Evolutionary conservation across 1,140 invertebrate genomes (phyloP), one percentile per base, ranked within the genome.

Genomic region (Capitella teleta): DNA sequence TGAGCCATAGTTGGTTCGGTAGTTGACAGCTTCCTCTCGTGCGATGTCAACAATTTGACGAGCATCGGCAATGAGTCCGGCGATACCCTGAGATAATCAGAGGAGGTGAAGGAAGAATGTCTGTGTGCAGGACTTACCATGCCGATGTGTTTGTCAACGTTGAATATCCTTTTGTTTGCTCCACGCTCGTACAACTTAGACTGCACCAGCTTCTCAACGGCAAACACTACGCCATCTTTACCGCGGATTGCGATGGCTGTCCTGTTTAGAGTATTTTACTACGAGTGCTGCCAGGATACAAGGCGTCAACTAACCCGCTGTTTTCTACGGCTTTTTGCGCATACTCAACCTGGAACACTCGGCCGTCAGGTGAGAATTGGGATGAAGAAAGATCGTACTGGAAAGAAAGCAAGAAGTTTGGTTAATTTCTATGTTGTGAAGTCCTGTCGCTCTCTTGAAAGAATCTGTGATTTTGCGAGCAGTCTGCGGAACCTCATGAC

Each of bases 321-420:
- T 95, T 97, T 77, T 98, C 96, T 2, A 98, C 94, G 14, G 96
- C 96, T 76, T 99, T 99, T 45, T 88, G 85, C 23, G 96, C 96
- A 77, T 99, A 99, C 79, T 99, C 96, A 1, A 99, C 92, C 83
- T 98, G 93, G 76, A 98, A 98, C 42, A 98, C 92, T 61, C 92
- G 76, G 14, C 96, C 96, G 75, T 99, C 96, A 10, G 96, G 95
- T 10, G 94, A 98, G 77, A 98, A 99, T 77, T 98, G 96, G 16
- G 96, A 97, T 8, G 95, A 95, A 53, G 93, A 98, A 57, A 99
- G 78, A 81, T 99, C 96, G 72, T 98, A 97, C 87, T 93, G 68
- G 23, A 81, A 79, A 60, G 51, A 70, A 67, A n/a, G n/a, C n/a
- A n/a, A n/a, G n/a, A n/a, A n/a, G n/a, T n/a, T n/a, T n/a, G n/a